Evolutionary conservation across 2,888 invertebrate genomes (phyloP), one percentile per base, ranked within the genome.

Genomic region (Stictocephala bisonia): DNA sequence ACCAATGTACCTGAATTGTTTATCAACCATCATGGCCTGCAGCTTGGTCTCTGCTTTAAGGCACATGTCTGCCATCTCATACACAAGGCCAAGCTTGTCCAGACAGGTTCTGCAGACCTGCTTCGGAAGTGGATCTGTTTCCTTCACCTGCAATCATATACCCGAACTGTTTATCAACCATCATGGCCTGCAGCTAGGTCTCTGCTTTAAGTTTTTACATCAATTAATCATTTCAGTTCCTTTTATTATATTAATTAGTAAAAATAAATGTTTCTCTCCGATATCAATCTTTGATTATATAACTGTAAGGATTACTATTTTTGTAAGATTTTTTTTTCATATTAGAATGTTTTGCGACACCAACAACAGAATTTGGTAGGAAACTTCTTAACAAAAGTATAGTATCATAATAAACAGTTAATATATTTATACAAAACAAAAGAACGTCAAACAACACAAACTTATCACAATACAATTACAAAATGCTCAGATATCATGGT

Each of bases 91-190:
- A 18, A 77, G 50, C 26, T 74, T 72, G 26, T 73, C 71, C 58
- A 67, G 73, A 60, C 77, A 77, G 9, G 27, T 13, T 31, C 70
- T 48, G 41, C 77, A 77, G 9, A 77, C 58, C 56, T 78, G 78
- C 67, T 78, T 78, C 20, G 78, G 78, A 18, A 78, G 58, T 22
- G 71, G 67, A 69, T 77, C 78, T 7, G 77, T 75, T 53, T 75
- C 76, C 41, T 75, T 51, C 20, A 77, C 73, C 77, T 77, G 64
- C 1, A 13, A 40, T 35, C 31, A 35, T 35, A 7, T 35, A 35
- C 6, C 35, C n/a, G 64, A 73, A 73, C 9, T 73, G 51, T 13
- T 73, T 70, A 1, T 35, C 44, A 9, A 26, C 70, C 35, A 70
- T 68, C 31, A 73, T 48, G 13, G 51, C 53, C 40, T 70, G 56